A percentile compares a stretch with the other conserved stretches of the same genome.
These are phyloP conservation scores for Ploceus nigricollis DNA, from an alignment of 2,113 vertebrate genomes.

Conservation along the genomic window DNA sequence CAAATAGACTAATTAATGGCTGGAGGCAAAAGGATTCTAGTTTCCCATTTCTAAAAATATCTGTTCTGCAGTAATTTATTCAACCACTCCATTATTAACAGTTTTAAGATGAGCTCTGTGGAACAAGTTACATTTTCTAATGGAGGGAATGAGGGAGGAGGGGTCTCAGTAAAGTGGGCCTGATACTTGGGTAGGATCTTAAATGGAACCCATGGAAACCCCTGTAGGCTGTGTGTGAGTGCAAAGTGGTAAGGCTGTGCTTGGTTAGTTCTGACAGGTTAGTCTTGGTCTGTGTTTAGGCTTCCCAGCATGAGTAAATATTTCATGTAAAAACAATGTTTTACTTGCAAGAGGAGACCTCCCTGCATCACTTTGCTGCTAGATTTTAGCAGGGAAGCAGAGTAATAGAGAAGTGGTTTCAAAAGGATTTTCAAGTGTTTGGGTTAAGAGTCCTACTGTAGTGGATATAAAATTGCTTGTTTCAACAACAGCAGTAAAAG, in stretches of 20 bases:
- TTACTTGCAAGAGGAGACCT: neutral
- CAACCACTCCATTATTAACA: neutral
- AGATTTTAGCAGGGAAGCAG: neutral
- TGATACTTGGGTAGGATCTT: neutral
- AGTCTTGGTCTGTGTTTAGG: neutral
- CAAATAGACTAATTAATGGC: constrained; percentile 28
- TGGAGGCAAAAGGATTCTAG: constrained; percentile 6
- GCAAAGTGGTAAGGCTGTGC: neutral
- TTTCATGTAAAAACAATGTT: neutral
- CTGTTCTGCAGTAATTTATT: constrained; percentile 3
- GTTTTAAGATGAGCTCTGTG: neutral
- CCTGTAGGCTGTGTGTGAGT: neutral
- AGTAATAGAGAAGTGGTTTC: constrained; percentile 32
- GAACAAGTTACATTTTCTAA: neutral
- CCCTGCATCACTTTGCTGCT: neutral
- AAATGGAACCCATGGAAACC: neutral
- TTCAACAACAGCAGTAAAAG: constrained; percentile 22
- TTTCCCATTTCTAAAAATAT: constrained; percentile 34
- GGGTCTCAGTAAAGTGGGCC: neutral
- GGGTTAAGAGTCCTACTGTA: constrained; percentile 21
- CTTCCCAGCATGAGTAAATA: neutral
- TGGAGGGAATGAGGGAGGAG: neutral
- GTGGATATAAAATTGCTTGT: constrained; percentile 23
- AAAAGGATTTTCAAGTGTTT: constrained; percentile 41
- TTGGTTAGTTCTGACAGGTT: neutral